These are phyloP conservation scores for Ochotona princeps DNA, from an alignment of 2,113 vertebrate genomes.

Conservation along the genomic window DNA sequence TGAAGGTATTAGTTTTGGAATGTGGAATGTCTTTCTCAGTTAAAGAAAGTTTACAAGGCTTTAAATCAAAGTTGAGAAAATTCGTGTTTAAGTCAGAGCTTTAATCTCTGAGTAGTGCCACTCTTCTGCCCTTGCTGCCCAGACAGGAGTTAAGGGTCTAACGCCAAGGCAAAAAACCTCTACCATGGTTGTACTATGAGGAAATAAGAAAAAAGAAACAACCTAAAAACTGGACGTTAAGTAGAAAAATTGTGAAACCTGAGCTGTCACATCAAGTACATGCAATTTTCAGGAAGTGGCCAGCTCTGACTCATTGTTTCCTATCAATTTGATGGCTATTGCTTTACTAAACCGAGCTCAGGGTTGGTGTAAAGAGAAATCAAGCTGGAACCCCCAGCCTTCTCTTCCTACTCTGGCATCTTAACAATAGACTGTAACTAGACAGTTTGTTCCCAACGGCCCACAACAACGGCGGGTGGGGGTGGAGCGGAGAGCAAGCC, in stretches of 20 bases:
- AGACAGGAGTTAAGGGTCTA: slow-evolving; percentile 68
- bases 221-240: background rate
- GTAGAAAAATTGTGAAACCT: background rate
- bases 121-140: slow-evolving; percentile 22
- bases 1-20: slow-evolving; percentile 55
- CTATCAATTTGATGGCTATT: background rate
- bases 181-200: slow-evolving; percentile 28
- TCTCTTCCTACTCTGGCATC: background rate
- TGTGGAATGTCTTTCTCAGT: slow-evolving; percentile 58
- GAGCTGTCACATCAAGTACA: background rate
- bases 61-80: slow-evolving; percentile 66
- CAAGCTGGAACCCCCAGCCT: background rate
- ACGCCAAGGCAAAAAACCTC: slow-evolving; percentile 49
- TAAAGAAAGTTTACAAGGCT: slow-evolving; percentile 52
- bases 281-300: background rate
- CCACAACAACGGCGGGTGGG: too few species aligned
- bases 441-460: too few species aligned
- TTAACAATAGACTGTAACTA: background rate
- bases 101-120: slow-evolving; percentile 17
- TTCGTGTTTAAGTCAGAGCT: slow-evolving; percentile 69
- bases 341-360: background rate
- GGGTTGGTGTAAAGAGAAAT: background rate
- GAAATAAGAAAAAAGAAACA: background rate
- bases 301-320: background rate
- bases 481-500: too few species aligned